Evolutionary conservation across 2,888 invertebrate species (phyloP).

Genomic region (Melipona beecheii): DNA sequence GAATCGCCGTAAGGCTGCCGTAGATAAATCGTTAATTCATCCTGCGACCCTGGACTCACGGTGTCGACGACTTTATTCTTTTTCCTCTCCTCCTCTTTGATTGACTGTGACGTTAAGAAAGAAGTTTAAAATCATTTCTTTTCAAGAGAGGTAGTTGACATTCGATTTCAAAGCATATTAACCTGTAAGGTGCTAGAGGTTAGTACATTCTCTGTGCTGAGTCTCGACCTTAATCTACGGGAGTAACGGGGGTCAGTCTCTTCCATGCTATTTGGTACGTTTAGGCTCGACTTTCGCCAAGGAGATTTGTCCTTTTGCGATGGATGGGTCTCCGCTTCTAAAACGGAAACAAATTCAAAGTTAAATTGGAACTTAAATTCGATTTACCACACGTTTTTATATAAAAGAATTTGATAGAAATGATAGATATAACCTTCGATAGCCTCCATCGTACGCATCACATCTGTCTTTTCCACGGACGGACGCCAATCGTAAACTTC

Average conservation of each 20-base stretch:
- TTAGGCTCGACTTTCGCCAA: constrained; percentile 90
- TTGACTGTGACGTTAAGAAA: constrained; percentile 72
- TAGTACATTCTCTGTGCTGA: constrained; percentile 81
- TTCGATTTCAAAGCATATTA: neutral
- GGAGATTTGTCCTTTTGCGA: constrained; percentile 90
- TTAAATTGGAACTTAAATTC: neutral
- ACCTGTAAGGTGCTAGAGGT: constrained; percentile 83
- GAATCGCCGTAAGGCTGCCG: constrained; percentile 76
- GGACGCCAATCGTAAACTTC: constrained; percentile 93
- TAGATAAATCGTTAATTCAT: constrained; percentile 81
- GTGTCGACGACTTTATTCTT: constrained; percentile 77
- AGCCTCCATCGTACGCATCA: constrained; percentile 93
- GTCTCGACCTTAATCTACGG: constrained; percentile 83
- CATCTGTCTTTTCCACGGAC: constrained; percentile 92
- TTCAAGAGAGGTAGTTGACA: neutral
- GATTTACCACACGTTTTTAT: neutral
- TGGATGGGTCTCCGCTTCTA: constrained; percentile 89
- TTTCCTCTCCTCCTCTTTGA: constrained; percentile 82
- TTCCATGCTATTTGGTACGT: constrained; percentile 87
- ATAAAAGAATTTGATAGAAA: no score
- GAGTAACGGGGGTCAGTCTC: constrained; percentile 87
- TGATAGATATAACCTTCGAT: constrained; percentile 89
- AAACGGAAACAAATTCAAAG: constrained; percentile 44
- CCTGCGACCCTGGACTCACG: constrained; percentile 68
- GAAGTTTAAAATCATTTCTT: neutral